These are phyloP conservation scores for Acanthurus tractus DNA, from an alignment of 2,797 vertebrate genomes.

Conservation along the genomic window DNA sequence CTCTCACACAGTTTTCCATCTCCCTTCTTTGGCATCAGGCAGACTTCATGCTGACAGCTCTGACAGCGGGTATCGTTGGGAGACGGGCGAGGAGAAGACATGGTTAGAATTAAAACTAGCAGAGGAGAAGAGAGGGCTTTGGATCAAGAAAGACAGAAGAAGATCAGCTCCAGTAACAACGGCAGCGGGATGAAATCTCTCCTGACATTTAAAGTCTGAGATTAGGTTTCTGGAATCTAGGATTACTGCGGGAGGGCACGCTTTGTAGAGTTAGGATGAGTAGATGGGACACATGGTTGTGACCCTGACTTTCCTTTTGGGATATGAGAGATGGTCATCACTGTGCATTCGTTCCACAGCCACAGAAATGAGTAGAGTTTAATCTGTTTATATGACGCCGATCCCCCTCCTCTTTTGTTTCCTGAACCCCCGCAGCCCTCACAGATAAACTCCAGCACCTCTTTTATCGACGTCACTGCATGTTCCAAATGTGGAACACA, in stretches of 20 bases:
- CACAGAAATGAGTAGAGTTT: background rate
- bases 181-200: constrained; percentile 53
- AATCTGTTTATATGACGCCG: background rate
- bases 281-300: constrained; percentile 25
- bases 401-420: background rate
- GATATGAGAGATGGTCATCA: background rate
- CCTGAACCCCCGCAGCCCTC: background rate
- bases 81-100: constrained; percentile 22
- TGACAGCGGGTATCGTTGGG: constrained; percentile 61
- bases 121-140: constrained; percentile 53
- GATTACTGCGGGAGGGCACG: constrained; percentile 45
- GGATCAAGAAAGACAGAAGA: constrained; percentile 42
- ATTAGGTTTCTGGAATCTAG: constrained; percentile 58
- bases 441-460: background rate
- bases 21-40: constrained; percentile 47
- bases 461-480: background rate
- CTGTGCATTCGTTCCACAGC: background rate
- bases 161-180: constrained; percentile 54
- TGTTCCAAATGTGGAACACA: background rate
- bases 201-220: constrained; percentile 59
- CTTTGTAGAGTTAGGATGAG: constrained; percentile 23
- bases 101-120: constrained; percentile 63
- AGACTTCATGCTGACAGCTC: constrained; percentile 56
- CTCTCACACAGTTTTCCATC: constrained; percentile 39
- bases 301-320: constrained; percentile 4